phyloP scores from a whole-genome alignment of 2,113 vertebrate species.

The Piprites chloris region DNA sequence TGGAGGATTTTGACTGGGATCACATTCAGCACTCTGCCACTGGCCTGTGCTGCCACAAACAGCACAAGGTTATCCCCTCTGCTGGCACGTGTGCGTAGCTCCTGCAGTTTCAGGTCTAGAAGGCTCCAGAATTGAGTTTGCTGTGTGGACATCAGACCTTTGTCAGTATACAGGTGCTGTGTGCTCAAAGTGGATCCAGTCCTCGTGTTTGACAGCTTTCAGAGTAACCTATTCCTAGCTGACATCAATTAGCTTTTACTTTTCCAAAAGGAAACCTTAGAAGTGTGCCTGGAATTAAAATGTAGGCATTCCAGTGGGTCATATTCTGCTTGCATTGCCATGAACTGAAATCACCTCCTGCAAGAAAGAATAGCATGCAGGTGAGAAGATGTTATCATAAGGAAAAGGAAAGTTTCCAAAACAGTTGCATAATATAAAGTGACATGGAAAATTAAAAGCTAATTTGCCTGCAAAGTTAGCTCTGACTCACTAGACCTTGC shows the following conservation, averaged over 20 bases:
- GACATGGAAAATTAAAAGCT: neutral
- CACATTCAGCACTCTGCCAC: neutral
- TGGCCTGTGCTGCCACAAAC: neutral
- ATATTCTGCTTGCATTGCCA: neutral
- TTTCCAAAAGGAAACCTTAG: neutral
- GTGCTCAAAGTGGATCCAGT: neutral
- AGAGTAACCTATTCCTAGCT: neutral
- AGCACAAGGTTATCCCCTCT: neutral
- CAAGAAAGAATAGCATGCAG: neutral
- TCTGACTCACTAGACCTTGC: neutral
- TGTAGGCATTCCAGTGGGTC: neutral
- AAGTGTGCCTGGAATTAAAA: neutral
- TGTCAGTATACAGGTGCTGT: neutral
- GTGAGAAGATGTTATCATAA: neutral
- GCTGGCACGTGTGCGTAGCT: neutral
- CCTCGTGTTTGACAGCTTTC: neutral
- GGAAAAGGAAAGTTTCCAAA: slow-evolving; percentile 2
- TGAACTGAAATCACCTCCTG: neutral
- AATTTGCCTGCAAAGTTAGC: neutral
- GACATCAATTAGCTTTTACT: neutral
- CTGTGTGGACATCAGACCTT: neutral
- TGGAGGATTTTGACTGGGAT: neutral
- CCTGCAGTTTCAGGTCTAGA: neutral
- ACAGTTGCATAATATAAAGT: neutral
- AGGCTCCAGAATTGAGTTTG: neutral